Base-by-base conservation (phyloP, 2,888 invertebrate genomes). In the Caenorhabditis sp. region DNA sequence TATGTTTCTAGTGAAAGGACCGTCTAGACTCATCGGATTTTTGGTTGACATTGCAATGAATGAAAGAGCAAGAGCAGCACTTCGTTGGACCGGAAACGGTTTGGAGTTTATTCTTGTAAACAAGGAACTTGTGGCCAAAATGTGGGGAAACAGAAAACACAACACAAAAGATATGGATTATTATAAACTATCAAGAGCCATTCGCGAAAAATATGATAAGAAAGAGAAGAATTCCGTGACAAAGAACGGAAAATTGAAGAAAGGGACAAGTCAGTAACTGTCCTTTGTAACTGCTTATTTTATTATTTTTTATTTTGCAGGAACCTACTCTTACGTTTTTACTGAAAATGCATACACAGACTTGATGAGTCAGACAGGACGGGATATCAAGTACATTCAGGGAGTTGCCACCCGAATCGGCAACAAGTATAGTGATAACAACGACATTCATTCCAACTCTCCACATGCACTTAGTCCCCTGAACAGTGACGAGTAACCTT, bases 91-190 rank as follows among this genome's bases (percentile, higher is more conserved):
- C 0, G 82, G 82, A 1, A 60, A 55, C 22, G 82, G 64, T 1
- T n/a, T 82, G 22, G 82, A 82, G 26, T 82, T 82, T 24, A 58
- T 74, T n/a, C 32, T 82, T 9, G 56, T 71, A 0, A 61, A 82
- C 32, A 62, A 69, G 20, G 78, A 82, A 44, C 40, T 69, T 8
- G 70, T 76, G 2, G 78, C 82, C 0, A 72, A 51, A 28, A 78
- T 82, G 82, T 82, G 82, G 82, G 82, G 82, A 2, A 79, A 74
- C n/a, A 26, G 74, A 20, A 82, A 82, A 58, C 72, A 82, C 35
- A 82, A 82, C 26, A 78, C 74, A 1, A 78, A 74, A 65, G 68
- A 82, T 9, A 82, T 82, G 82, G 67, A 70, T 26, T 78, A 78
- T 26, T 60, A 68, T 32, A 82, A 82, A 65, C 26, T 82, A 2